A percentile compares a stretch with the other conserved stretches of the same genome.
phyloP scores from a whole-genome alignment of 1,140 invertebrate genomes.

The Olivierus martensii region DNA sequence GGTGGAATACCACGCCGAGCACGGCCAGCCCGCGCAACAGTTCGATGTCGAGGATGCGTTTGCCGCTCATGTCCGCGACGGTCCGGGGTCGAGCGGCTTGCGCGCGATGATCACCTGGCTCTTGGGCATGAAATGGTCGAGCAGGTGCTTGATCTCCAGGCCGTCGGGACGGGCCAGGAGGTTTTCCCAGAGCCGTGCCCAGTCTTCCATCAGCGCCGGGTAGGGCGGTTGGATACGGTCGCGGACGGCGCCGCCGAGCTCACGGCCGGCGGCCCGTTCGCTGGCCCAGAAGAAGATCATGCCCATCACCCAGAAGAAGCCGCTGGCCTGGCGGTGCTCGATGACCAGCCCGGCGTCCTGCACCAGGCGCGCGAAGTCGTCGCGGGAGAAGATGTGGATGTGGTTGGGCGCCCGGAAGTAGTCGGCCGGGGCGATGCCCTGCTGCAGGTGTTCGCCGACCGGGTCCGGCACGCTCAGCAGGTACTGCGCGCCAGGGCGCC shows the following conservation, averaged over 20 bases:
- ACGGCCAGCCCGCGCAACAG: slow-evolving; percentile 24
- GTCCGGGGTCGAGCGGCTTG: slow-evolving; percentile 1
- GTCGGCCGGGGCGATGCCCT: neutral
- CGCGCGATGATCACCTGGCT: slow-evolving; percentile 26
- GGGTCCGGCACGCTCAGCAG: neutral
- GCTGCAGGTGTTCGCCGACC: neutral
- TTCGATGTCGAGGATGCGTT: slow-evolving; percentile 24
- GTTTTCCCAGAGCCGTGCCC: neutral
- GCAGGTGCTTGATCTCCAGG: no score
- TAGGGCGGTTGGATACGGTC: neutral
- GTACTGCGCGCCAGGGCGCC: neutral
- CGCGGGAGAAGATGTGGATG: no score
- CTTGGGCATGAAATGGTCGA: slow-evolving; percentile 24
- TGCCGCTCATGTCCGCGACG: neutral
- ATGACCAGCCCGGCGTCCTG: neutral
- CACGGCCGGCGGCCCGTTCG: slow-evolving; percentile 10
- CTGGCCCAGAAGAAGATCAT: neutral
- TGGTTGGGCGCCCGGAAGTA: no score
- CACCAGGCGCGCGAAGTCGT: neutral
- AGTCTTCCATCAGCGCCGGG: neutral
- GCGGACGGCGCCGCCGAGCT: neutral
- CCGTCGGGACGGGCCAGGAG: neutral
- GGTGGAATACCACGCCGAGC: slow-evolving; percentile 25
- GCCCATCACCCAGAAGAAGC: neutral
- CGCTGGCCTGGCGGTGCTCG: neutral